Percentiles rank a stretch among this genome's conserved stretches.
phyloP scores from a whole-genome alignment of 1,140 invertebrate genomes.

The Lucilia cuprina region DNA sequence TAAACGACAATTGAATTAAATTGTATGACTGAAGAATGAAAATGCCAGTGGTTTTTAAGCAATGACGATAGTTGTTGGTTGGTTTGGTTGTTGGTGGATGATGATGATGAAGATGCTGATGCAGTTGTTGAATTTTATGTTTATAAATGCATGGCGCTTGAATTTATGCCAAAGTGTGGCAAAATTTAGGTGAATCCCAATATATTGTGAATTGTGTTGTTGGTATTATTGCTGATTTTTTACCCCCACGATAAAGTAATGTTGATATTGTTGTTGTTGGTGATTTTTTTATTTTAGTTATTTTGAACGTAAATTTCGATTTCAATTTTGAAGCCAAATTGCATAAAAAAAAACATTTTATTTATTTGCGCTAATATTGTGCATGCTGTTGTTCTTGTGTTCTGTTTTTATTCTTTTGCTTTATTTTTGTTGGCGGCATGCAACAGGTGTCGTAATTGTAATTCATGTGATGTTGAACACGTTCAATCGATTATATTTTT shows the following conservation, averaged over 20 bases:
- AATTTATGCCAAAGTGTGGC: slow-evolving; percentile 26
- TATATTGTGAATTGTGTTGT: background rate
- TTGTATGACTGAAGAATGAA: background rate
- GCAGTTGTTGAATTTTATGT: background rate
- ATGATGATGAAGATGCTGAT: background rate
- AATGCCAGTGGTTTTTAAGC: background rate
- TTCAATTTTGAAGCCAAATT: background rate
- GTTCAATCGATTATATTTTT: slow-evolving; percentile 30
- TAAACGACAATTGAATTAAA: background rate
- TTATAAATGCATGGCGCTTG: slow-evolving; percentile 18
- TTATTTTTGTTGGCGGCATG: slow-evolving; percentile 8
- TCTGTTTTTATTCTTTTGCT: background rate
- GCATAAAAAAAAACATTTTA: background rate
- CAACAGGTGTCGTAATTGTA: slow-evolving; percentile 33
- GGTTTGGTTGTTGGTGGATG: background rate
- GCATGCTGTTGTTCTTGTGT: background rate
- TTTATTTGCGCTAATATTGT: background rate
- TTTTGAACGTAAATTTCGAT: background rate
- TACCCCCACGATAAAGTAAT: background rate
- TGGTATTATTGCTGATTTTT: background rate
- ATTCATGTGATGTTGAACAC: slow-evolving; percentile 34
- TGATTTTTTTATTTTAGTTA: background rate
- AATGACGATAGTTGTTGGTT: background rate
- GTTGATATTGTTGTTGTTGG: background rate
- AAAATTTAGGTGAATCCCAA: slow-evolving; percentile 31